phyloP scores from a whole-genome alignment of 1,140 invertebrate species.

The Kradibia gibbosae region DNA sequence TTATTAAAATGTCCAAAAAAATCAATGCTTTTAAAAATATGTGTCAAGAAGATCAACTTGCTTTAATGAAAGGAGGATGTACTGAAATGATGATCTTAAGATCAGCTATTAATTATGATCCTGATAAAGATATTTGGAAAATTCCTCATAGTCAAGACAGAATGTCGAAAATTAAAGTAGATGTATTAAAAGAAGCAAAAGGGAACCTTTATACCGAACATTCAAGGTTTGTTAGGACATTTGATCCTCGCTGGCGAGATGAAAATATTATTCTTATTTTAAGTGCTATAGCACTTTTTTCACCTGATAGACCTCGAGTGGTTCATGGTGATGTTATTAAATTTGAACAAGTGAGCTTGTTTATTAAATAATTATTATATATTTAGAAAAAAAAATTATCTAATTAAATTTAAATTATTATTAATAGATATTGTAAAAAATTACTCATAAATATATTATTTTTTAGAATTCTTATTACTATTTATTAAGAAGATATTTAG shows the following conservation, averaged over 20 bases:
- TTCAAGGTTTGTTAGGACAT: slow-evolving; percentile 85
- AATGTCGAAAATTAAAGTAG: slow-evolving; percentile 83
- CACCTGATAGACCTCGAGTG: slow-evolving; percentile 84
- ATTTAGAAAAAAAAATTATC: slow-evolving; percentile 9
- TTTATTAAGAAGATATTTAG: slow-evolving; percentile 87
- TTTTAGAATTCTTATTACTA: slow-evolving; percentile 92
- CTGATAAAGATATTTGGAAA: slow-evolving; percentile 88
- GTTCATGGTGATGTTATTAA: slow-evolving; percentile 89
- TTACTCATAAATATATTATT: slow-evolving; percentile 55
- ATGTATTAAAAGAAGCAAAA: slow-evolving; percentile 89
- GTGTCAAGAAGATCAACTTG: slow-evolving; percentile 93
- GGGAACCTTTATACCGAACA: slow-evolving; percentile 90
- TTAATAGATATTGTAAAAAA: slow-evolving; percentile 9
- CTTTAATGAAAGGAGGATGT: slow-evolving; percentile 88
- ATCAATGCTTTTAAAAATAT: slow-evolving; percentile 90
- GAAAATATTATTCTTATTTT: slow-evolving; percentile 92
- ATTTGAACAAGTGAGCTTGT: slow-evolving; percentile 82
- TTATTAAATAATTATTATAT: neutral
- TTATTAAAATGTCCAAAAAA: slow-evolving; percentile 94
- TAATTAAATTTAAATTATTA: neutral
- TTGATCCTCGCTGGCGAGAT: slow-evolving; percentile 87
- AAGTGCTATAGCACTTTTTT: slow-evolving; percentile 91
- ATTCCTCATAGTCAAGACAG: slow-evolving; percentile 83
- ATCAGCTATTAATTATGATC: slow-evolving; percentile 90
- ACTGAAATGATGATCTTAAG: slow-evolving; percentile 94